Evolutionary conservation across 2,113 vertebrate genomes (phyloP).

Genomic region (Pseudopodoces humilis): DNA sequence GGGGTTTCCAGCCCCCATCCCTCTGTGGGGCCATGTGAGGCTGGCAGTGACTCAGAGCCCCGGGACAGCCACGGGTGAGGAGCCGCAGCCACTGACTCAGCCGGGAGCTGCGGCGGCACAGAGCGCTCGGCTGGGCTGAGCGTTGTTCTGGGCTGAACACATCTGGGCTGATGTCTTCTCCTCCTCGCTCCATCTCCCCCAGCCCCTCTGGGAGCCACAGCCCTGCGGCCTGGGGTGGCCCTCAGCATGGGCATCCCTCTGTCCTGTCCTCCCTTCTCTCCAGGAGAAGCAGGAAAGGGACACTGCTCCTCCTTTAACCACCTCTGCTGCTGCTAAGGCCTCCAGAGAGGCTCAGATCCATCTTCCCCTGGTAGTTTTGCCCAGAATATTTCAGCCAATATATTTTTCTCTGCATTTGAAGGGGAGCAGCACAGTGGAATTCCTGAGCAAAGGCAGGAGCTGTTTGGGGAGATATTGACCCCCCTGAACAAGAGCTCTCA

Average conservation of each 20-base stretch:
- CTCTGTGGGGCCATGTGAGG: not conserved
- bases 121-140: not conserved
- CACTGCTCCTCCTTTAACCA: not conserved
- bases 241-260: rapidly evolving
- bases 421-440: rapidly evolving
- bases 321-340: not conserved
- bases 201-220: not conserved
- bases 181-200: not conserved
- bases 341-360: not conserved
- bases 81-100: not conserved
- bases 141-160: too few species aligned
- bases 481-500: not conserved
- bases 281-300: not conserved
- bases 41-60: not conserved
- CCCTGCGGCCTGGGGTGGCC: rapidly evolving
- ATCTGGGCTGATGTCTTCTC: not conserved
- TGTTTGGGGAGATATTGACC: not conserved
- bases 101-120: not conserved
- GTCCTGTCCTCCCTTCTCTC: not conserved
- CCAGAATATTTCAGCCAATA: not conserved
- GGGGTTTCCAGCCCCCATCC: not conserved
- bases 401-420: not conserved
- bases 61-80: rapidly evolving
- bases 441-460: not conserved
- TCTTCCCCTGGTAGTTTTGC: not conserved